phyloP scores from a whole-genome alignment of 2,113 vertebrate species.

The Osmerus eperlanus region DNA sequence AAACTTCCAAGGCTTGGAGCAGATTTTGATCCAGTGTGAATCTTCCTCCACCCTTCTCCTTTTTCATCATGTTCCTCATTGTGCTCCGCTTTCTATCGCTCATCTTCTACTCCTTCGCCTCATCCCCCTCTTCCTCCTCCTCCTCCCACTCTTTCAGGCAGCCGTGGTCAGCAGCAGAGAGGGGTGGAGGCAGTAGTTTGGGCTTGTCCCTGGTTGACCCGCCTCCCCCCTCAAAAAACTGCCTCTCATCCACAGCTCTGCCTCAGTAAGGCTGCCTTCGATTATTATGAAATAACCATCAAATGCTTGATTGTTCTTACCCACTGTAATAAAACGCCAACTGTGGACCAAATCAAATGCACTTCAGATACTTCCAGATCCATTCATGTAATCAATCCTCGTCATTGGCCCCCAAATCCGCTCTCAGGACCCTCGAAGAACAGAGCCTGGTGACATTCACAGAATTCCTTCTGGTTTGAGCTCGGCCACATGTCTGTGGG shows the following conservation, averaged over 20 bases:
- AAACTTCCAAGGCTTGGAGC: constrained; percentile 59
- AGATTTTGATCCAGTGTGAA: constrained; percentile 33
- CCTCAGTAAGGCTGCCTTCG: too few relatives aligned
- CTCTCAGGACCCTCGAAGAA: constrained; percentile 36
- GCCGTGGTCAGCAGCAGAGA: too few relatives aligned
- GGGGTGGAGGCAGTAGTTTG: too few relatives aligned
- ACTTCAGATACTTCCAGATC: too few relatives aligned
- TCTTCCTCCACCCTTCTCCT: constrained; percentile 32
- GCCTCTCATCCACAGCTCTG: too few relatives aligned
- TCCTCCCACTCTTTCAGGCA: background rate
- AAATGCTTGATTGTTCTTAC: too few relatives aligned
- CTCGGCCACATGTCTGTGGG: constrained; percentile 39
- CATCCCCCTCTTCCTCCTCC: background rate
- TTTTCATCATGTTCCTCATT: background rate
- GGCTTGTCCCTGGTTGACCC: background rate
- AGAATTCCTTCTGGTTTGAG: constrained; percentile 35
- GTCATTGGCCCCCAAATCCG: constrained; percentile 3
- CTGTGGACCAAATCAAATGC: background rate
- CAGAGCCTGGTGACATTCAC: constrained; percentile 37
- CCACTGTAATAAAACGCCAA: too few relatives aligned
- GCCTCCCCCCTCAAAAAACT: too few relatives aligned
- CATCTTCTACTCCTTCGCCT: background rate
- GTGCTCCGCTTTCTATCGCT: background rate
- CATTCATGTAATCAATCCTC: too few relatives aligned
- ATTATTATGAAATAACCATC: too few relatives aligned